Evolutionary conservation across 2,797 vertebrate genomes (phyloP).

Genomic region (Fratercula arctica): DNA sequence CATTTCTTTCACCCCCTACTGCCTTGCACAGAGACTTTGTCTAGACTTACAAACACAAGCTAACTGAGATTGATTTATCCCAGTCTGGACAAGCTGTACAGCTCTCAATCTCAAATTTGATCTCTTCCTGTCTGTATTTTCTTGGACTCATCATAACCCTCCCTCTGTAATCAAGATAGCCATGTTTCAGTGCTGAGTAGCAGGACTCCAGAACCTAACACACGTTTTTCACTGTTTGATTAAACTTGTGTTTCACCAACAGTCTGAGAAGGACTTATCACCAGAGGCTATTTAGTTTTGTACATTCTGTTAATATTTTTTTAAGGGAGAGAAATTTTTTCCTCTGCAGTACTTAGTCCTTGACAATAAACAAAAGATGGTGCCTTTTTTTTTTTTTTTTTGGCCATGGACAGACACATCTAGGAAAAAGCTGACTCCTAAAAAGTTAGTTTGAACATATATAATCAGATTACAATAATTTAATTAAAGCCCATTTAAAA

Average conservation of each 20-base stretch:
- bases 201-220: background rate
- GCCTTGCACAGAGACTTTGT: background rate
- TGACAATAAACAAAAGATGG: conserved; percentile 6
- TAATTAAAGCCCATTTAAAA: conserved; percentile 71
- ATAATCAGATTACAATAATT: conserved; percentile 75
- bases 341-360: background rate
- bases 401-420: background rate
- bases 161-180: background rate
- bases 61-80: conserved; percentile 27
- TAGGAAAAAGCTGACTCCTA: conserved; percentile 16
- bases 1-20: background rate
- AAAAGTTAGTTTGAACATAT: conserved; percentile 52
- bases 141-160: background rate
- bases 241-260: background rate
- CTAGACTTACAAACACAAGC: background rate
- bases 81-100: background rate
- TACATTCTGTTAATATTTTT: background rate
- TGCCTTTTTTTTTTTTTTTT: background rate
- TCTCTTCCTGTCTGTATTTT: background rate
- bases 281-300: background rate
- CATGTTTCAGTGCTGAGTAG: background rate
- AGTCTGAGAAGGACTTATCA: background rate
- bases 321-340: background rate
- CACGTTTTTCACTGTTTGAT: background rate
- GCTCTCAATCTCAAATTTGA: background rate